A percentile compares a stretch with the other conserved stretches of the same genome.
phyloP scores from a whole-genome alignment of 2,113 vertebrate genomes.

The Tauraco erythrolophus region DNA sequence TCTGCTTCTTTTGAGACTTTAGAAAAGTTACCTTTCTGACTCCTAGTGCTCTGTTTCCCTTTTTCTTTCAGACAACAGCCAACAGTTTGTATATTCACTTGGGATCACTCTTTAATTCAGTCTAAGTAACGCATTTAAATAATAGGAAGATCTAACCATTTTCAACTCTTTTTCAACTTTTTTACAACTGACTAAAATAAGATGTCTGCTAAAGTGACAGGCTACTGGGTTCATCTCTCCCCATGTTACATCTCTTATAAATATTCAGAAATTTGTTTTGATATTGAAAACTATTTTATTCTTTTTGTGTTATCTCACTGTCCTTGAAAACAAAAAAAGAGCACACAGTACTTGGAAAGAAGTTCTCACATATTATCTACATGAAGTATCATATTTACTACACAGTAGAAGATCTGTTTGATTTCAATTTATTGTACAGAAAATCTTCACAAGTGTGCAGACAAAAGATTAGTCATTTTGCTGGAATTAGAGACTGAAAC shows the following conservation, averaged over 20 bases:
- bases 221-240: background rate
- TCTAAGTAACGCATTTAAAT: background rate
- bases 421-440: background rate
- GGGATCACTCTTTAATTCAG: background rate
- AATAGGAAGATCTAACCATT: background rate
- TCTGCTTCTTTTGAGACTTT: background rate
- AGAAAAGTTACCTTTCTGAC: background rate
- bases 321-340: background rate
- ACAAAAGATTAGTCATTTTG: background rate
- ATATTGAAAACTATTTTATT: background rate
- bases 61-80: background rate
- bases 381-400: background rate
- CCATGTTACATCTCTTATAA: background rate
- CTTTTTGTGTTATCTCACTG: background rate
- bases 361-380: background rate
- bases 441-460: background rate
- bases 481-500: background rate
- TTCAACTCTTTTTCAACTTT: slow-evolving; percentile 25
- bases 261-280: slow-evolving; percentile 36
- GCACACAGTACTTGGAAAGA: background rate
- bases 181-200: background rate
- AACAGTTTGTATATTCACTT: background rate
- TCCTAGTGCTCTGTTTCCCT: background rate
- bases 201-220: background rate
- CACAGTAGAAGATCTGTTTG: background rate